Base-by-base conservation (phyloP, 2,888 invertebrate genomes). In the Laothoe populi region DNA sequence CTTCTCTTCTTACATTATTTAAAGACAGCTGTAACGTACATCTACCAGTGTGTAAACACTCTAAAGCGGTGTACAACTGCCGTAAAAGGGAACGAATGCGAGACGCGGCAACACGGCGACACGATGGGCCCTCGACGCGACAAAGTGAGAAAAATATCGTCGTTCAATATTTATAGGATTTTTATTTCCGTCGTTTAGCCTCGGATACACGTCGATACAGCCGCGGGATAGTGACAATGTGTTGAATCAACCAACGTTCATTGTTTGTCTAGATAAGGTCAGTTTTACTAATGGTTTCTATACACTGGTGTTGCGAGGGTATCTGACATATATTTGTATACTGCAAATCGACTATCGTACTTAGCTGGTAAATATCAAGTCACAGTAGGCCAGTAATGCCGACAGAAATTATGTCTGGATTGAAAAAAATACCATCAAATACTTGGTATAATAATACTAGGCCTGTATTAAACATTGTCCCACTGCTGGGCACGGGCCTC, bases 111-210 rank as follows among this genome's bases (percentile, higher is more conserved):
- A 83, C 81, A 77, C 74, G 79, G 77, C 77, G 77, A 83, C 82
- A 77, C 74, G 79, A 76, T 76, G 79, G 76, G 80, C 79, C 78
- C 79, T 77, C 78, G 72, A 74, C 70, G 80, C 89, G 88, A 90
- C 91, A 90, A 91, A 91, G 91, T 90, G 89, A 90, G 90, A 90
- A 92, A 91, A 90, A 90, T 91, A 90, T 90, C 83, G 85, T 90
- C 84, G 87, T 88, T 91, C 88, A 91, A 92, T 92, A 92, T 92
- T 91, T 92, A 92, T 90, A 88, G 87, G 84, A 87, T 83, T 90
- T 90, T 90, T 90, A 90, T 90, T 87, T 89, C 84, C 85, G 85
- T 90, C 87, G 88, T 88, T 90, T 89, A 89, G 87, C 81, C 80
- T 82, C 82, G 83, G 80, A 83, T 84, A 83, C 87, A 86, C 84